A percentile compares a stretch with the other conserved stretches of the same genome.
Evolutionary conservation across 2,797 vertebrate species (phyloP).

Genomic region (Malurus leucopterus): DNA sequence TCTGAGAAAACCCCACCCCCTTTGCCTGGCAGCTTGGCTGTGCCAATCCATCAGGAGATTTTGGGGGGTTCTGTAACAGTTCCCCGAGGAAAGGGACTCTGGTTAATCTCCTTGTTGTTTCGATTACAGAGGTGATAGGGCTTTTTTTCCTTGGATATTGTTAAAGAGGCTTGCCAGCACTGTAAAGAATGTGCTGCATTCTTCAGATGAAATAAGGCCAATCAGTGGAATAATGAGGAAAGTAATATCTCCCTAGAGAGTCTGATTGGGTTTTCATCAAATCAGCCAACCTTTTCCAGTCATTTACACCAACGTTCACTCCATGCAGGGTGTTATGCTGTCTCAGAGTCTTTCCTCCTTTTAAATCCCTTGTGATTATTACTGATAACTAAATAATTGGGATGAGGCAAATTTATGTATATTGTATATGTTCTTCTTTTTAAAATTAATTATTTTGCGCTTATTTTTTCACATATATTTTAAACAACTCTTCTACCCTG

Average conservation of each 20-base stretch:
- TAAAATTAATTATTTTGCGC: slow-evolving; percentile 36
- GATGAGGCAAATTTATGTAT: slow-evolving; percentile 48
- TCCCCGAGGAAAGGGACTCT: slow-evolving; percentile 58
- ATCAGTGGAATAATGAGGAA: slow-evolving; percentile 90
- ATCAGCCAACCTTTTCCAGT: slow-evolving; percentile 84
- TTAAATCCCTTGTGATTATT: slow-evolving; percentile 69
- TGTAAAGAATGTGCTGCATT: slow-evolving; percentile 76
- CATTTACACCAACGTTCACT: slow-evolving; percentile 72
- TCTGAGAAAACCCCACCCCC: not conserved
- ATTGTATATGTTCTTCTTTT: slow-evolving; percentile 20
- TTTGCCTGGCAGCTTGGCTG: not conserved
- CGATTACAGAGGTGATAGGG: slow-evolving; percentile 73
- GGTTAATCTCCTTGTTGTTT: slow-evolving; percentile 75
- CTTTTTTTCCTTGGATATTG: slow-evolving; percentile 72
- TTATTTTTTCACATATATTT: slow-evolving; percentile 27
- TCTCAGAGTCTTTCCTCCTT: slow-evolving; percentile 61
- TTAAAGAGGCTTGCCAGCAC: slow-evolving; percentile 75
- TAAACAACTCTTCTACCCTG: not conserved
- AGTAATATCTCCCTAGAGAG: slow-evolving; percentile 88
- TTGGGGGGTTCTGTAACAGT: slow-evolving; percentile 12
- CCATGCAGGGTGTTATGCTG: slow-evolving; percentile 63
- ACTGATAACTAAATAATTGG: slow-evolving; percentile 72
- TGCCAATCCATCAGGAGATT: slow-evolving; percentile 5
- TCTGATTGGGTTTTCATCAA: slow-evolving; percentile 85
- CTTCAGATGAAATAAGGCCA: slow-evolving; percentile 88